phyloP scores from a whole-genome alignment of 2,113 vertebrate species.

The Serilophus lunatus region DNA sequence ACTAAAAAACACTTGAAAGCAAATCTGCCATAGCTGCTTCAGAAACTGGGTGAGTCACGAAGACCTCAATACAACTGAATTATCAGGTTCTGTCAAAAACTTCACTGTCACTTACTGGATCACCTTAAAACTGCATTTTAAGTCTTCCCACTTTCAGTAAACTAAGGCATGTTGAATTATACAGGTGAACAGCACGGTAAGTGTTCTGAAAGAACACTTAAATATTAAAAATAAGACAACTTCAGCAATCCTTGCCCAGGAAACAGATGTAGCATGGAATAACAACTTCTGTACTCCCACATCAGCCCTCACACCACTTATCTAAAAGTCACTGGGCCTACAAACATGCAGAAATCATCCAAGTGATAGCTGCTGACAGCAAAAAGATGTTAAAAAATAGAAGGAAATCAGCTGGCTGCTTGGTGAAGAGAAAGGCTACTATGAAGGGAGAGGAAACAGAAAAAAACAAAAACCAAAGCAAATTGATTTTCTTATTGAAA shows the following conservation, averaged over 20 bases:
- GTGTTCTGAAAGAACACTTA: background rate
- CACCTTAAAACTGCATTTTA: background rate
- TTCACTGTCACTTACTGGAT: background rate
- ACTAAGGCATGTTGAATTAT: background rate
- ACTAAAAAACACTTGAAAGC: background rate
- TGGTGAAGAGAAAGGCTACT: background rate
- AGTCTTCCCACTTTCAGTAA: background rate
- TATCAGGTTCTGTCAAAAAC: background rate
- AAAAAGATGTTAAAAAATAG: background rate
- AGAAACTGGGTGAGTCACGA: slow-evolving; percentile 18
- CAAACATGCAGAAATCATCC: background rate
- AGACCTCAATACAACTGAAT: slow-evolving; percentile 9
- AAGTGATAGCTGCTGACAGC: background rate
- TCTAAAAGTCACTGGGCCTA: background rate
- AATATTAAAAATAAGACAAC: slow-evolving; percentile 11
- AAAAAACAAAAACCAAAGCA: background rate
- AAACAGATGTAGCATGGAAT: background rate
- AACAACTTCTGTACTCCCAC: background rate
- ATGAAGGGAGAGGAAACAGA: background rate
- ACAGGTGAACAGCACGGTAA: background rate
- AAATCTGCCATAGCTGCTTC: background rate
- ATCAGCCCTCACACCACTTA: background rate
- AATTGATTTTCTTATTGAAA: background rate
- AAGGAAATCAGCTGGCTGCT: background rate
- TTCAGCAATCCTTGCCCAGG: background rate